phyloP scores from a whole-genome alignment of 2,888 invertebrate genomes.

The Rhogogaster chlorosoma region DNA sequence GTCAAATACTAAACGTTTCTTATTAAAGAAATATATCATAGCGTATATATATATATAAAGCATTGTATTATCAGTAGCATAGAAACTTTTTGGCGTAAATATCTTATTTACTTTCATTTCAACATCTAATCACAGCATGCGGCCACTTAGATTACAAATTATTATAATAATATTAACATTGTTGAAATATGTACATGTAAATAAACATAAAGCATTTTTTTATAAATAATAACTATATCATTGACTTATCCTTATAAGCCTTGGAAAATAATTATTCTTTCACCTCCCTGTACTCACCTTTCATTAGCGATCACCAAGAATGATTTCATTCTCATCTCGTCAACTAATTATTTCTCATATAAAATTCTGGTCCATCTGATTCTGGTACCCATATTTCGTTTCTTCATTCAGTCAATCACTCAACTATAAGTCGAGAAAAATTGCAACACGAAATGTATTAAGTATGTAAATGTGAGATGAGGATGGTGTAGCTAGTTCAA shows the following conservation, averaged over 20 bases:
- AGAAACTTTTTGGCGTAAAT: constrained; percentile 65
- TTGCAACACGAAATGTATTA: neutral
- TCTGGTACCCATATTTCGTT: neutral
- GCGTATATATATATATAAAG: neutral
- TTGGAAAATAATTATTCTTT: constrained; percentile 6
- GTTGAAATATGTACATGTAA: constrained; percentile 75
- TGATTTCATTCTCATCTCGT: neutral
- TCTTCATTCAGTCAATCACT: neutral
- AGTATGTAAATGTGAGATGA: neutral
- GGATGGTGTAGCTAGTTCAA: neutral
- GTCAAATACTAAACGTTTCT: constrained; percentile 33
- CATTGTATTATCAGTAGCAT: constrained; percentile 51
- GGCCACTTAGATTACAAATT: constrained; percentile 66
- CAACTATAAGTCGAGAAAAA: neutral
- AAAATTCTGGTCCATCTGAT: neutral
- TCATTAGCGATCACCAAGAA: neutral
- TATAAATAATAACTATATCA: constrained; percentile 64
- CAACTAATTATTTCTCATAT: neutral
- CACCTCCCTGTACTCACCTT: neutral
- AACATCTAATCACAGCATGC: constrained; percentile 66
- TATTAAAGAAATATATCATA: constrained; percentile 23
- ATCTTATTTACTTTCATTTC: constrained; percentile 61
- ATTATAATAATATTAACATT: constrained; percentile 68
- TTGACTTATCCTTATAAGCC: constrained; percentile 36
- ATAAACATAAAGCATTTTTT: constrained; percentile 74